These are phyloP conservation scores for Dreissena rostriformis DNA, from an alignment of 1,140 invertebrate genomes.

Conservation along the genomic window DNA sequence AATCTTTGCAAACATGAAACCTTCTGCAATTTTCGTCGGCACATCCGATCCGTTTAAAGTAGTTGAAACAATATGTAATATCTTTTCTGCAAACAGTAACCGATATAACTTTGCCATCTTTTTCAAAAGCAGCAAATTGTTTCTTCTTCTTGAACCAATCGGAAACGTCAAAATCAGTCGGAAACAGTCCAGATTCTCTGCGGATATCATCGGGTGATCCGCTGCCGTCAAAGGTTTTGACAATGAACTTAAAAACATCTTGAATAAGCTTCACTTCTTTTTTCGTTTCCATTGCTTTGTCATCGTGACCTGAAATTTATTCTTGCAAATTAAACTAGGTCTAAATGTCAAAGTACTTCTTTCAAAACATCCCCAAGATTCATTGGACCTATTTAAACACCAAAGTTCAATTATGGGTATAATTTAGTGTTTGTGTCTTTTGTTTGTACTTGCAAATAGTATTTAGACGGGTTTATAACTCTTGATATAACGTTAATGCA, in stretches of 20 bases:
- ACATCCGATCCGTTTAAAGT: not conserved
- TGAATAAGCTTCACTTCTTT: not conserved
- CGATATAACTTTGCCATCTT: not conserved
- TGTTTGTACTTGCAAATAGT: no score
- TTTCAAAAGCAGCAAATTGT: not conserved
- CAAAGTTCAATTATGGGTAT: no score
- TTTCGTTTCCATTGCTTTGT: no score
- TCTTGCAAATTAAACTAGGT: no score
- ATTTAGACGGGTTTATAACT: no score
- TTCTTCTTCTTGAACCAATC: not conserved
- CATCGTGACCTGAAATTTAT: no score
- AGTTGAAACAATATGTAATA: not conserved
- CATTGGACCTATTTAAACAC: no score
- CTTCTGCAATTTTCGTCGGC: not conserved
- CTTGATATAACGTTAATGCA: no score
- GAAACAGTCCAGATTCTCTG: not conserved
- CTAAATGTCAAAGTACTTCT: no score
- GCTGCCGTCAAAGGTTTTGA: not conserved
- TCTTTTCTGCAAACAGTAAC: not conserved
- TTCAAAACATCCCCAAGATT: no score
- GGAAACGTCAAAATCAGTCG: not conserved
- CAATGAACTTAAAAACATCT: not conserved
- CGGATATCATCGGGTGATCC: not conserved
- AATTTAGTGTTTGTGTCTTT: no score
- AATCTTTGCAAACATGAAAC: constrained; percentile 6